Evolutionary conservation across 2,888 invertebrate species (phyloP), one percentile per base, ranked within the genome.

Genomic region (Lymantria monacha): DNA sequence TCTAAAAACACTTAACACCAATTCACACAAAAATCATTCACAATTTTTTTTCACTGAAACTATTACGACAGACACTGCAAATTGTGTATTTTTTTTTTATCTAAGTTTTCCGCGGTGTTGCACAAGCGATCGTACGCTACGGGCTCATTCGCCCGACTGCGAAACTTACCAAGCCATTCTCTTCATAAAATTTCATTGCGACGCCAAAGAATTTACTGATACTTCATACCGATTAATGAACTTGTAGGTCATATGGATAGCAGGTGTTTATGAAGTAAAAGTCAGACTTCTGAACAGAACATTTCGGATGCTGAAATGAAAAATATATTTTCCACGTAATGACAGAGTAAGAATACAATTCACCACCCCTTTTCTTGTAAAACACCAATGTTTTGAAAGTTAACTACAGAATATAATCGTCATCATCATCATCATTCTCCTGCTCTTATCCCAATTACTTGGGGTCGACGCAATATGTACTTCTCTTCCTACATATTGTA

Each of bases 91-190:
- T 45, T 37, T 22, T 45, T 45, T n/a, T 14, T n/a, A n/a, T n/a
- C n/a, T n/a, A n/a, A n/a, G 11, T 30, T 37, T 37, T 45, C 22
- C 44, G n/a, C 44, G 15, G 36, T 14, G 15, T 14, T 12, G 11
- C 7, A 38, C 7, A 9, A 8, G 42, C 51, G 51, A 42, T 30
- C 14, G 13, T 12, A 14, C 46, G 46, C 44, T 10, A 11, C 44
- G 51, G 47, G 47, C 51, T 38, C 38, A 12, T n/a, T 22, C 30
- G 51, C 51, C 51, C 46, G 43, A 51, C 51, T 51, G 47, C 43
- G 33, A 33, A 38, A n/a, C 37, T n/a, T 13, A 9, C 12, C 14
- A 5, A 33, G 3, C 40, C 51, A 51, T 51, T 51, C 51, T 44
- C 51, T 51, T 40, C 38, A 46, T 43, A 10, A 11, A 37, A 15